A percentile compares a stretch with the other conserved stretches of the same genome.
phyloP scores from a whole-genome alignment of 2,797 vertebrate genomes.

The Hydrophis major region DNA sequence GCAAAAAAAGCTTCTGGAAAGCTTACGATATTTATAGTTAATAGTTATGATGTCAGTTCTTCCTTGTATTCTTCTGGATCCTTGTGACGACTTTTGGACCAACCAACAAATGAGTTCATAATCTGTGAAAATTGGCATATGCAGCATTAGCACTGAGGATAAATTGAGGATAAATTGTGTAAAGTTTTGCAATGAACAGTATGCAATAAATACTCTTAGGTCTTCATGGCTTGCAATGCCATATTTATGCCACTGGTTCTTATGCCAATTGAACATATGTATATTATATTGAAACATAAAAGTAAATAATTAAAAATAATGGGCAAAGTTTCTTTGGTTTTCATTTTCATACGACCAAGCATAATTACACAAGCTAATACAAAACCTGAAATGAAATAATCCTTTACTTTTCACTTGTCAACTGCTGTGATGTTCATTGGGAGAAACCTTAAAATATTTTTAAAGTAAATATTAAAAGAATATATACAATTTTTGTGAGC shows the following conservation, averaged over 20 bases:
- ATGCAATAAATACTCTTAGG: neutral
- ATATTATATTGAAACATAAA: neutral
- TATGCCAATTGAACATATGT: neutral
- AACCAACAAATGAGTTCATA: neutral
- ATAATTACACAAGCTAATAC: neutral
- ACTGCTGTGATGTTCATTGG: neutral
- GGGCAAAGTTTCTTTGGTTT: neutral
- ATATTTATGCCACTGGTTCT: neutral
- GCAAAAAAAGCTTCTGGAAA: neutral
- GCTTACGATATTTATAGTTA: neutral
- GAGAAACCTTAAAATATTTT: neutral
- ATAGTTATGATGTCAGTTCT: neutral
- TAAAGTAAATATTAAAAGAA: neutral
- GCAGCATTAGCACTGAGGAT: neutral
- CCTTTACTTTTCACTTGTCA: neutral
- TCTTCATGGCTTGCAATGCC: neutral
- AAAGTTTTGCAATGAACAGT: neutral
- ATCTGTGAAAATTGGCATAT: neutral
- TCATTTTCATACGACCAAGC: neutral
- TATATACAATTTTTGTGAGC: neutral
- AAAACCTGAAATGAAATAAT: neutral
- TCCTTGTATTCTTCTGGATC: neutral
- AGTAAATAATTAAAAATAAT: neutral
- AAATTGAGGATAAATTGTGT: neutral
- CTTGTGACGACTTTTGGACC: neutral